Evolutionary conservation across 1,140 invertebrate genomes (phyloP).

Genomic region (Achatina immaculata): DNA sequence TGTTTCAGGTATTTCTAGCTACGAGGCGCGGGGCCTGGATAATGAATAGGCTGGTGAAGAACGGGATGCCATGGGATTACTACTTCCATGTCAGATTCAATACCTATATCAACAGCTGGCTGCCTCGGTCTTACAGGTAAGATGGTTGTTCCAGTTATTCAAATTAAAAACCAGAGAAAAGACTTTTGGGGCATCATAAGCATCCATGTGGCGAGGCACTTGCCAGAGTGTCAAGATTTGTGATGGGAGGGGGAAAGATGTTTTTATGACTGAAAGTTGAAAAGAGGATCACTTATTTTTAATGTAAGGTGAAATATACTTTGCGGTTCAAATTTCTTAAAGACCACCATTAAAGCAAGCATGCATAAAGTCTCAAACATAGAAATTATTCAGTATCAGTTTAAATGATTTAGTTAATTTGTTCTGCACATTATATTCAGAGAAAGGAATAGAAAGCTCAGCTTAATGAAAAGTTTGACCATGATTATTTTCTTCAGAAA

Average conservation of each 20-base stretch:
- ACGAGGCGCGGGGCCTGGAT: slow-evolving; percentile 73
- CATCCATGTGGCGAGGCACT: background rate
- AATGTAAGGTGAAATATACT: too few relatives aligned
- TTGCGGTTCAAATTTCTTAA: too few relatives aligned
- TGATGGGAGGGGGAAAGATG: background rate
- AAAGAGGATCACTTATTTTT: too few relatives aligned
- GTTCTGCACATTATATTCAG: too few relatives aligned
- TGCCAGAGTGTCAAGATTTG: background rate
- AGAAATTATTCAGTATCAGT: too few relatives aligned
- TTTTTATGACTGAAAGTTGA: background rate
- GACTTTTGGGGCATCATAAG: background rate
- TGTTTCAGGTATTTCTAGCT: slow-evolving; percentile 70
- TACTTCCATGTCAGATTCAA: slow-evolving; percentile 33
- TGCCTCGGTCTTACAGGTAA: slow-evolving; percentile 40
- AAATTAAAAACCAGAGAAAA: too few relatives aligned
- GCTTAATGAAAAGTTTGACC: slow-evolving; percentile 70
- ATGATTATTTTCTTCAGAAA: slow-evolving; percentile 55
- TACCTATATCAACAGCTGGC: background rate
- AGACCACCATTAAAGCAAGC: too few relatives aligned
- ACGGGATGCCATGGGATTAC: slow-evolving; percentile 60
- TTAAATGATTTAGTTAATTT: too few relatives aligned
- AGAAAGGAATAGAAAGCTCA: slow-evolving; percentile 23
- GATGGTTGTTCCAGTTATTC: background rate
- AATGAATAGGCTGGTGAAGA: slow-evolving; percentile 66
- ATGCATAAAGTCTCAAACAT: too few relatives aligned